These are phyloP conservation scores for Tetramorium alpestre DNA, from an alignment of 1,140 invertebrate species.

Conservation along the genomic window DNA sequence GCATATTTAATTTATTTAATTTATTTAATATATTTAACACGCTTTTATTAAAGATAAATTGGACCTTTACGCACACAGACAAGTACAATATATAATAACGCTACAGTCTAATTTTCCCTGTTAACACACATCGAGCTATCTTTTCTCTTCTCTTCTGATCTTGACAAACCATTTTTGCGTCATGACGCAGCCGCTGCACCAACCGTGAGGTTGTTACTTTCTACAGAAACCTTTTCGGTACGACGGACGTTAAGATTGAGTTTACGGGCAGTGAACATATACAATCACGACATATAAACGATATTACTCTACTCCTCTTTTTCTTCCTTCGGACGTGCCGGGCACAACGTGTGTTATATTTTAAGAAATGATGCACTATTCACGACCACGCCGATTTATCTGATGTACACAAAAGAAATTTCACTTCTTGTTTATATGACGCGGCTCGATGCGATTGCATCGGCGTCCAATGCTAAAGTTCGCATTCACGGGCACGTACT, in stretches of 20 bases:
- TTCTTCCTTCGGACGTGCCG: background rate
- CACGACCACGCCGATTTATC: background rate
- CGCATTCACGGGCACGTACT: conserved; percentile 5
- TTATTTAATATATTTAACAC: conserved; percentile 7
- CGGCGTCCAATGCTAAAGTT: background rate
- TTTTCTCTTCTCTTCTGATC: background rate
- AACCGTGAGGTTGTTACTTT: background rate
- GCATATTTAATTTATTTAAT: background rate
- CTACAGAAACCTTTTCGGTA: conserved; percentile 5
- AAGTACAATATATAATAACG: background rate
- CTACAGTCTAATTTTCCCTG: background rate
- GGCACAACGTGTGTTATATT: background rate
- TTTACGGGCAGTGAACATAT: conserved; percentile 29
- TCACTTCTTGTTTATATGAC: conserved; percentile 17
- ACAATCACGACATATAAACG: conserved; percentile 24
- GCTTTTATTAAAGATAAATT: conserved; percentile 3
- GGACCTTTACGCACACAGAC: background rate
- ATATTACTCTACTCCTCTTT: background rate
- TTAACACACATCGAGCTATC: background rate
- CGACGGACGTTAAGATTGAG: conserved; percentile 16
- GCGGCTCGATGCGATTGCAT: background rate
- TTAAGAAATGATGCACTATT: background rate
- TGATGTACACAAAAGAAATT: conserved; percentile 27
- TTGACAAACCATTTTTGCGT: conserved; percentile 2
- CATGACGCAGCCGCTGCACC: background rate